A percentile compares a stretch with the other conserved stretches of the same genome.
Evolutionary conservation across 2,888 invertebrate species (phyloP).

Genomic region (Pterostichus madidus): DNA sequence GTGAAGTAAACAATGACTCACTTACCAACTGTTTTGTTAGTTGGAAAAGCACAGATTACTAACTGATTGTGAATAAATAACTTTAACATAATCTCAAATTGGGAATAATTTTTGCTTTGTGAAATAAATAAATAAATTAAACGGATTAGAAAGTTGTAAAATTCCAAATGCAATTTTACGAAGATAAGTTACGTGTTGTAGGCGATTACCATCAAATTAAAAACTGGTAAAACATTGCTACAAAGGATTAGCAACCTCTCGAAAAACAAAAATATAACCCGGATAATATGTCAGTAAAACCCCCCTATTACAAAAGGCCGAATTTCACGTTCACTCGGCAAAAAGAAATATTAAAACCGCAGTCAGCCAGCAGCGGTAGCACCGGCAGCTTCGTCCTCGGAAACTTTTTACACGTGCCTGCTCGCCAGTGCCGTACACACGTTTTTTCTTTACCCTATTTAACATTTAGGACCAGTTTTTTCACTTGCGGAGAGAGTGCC

Average conservation of each 20-base stretch:
- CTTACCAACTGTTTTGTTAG: too few relatives aligned
- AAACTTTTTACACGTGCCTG: conserved; percentile 25
- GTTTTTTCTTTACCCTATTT: too few relatives aligned
- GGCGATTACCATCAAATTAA: conserved; percentile 50
- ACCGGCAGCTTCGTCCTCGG: neutral
- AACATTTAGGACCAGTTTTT: too few relatives aligned
- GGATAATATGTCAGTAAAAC: conserved; percentile 40
- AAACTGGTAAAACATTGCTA: conserved; percentile 42
- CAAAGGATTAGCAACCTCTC: conserved; percentile 8
- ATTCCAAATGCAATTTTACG: conserved; percentile 8
- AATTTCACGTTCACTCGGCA: neutral
- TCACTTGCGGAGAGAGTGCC: too few relatives aligned
- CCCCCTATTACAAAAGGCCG: conserved; percentile 9
- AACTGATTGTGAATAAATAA: too few relatives aligned
- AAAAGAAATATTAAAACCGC: conserved; percentile 50
- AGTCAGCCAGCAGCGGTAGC: conserved; percentile 12
- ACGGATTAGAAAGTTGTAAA: conserved; percentile 3
- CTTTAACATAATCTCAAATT: too few relatives aligned
- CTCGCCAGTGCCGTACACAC: neutral
- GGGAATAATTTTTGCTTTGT: too few relatives aligned
- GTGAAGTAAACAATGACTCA: too few relatives aligned
- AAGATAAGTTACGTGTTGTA: conserved; percentile 17
- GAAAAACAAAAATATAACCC: conserved; percentile 24
- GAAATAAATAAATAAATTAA: neutral
- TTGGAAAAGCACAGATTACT: too few relatives aligned